Conservation (phyloP, 1,140 invertebrate species). For the Ladona fulva region DNA sequence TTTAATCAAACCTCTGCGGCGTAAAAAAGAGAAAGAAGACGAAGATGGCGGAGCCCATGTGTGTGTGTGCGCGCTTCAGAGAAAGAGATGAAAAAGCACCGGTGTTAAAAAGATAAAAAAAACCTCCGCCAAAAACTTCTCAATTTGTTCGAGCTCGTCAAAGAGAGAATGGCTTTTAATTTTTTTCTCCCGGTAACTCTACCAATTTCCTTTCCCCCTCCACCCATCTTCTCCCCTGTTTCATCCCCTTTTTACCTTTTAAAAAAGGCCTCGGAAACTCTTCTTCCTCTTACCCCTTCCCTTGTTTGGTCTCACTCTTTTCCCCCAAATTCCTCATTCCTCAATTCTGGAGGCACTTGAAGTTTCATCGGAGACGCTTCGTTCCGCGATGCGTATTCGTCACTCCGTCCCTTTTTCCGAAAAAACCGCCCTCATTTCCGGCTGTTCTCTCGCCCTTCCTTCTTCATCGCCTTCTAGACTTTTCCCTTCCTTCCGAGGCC, state of each 20-base stretch:
- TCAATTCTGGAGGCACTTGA: neutral
- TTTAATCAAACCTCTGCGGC: neutral
- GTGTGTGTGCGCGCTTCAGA: neutral
- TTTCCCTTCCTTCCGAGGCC: neutral
- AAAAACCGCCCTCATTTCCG: neutral
- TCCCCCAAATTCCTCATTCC: neutral
- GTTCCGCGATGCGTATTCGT: conserved; percentile 7
- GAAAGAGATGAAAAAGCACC: neutral
- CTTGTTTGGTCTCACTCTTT: no score
- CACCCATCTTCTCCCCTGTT: neutral
- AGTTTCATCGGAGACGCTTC: neutral
- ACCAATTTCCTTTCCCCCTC: neutral
- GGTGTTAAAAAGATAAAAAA: neutral
- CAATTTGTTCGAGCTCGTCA: conserved; percentile 8
- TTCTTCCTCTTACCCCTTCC: no score
- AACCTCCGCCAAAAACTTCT: neutral
- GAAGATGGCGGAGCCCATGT: neutral
- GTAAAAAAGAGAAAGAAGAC: neutral
- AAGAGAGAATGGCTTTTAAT: neutral
- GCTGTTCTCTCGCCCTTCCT: neutral
- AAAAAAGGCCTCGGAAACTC: neutral
- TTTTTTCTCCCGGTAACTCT: neutral
- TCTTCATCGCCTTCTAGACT: neutral
- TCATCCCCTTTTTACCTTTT: neutral
- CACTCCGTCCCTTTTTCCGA: neutral